A percentile compares a stretch with the other conserved stretches of the same genome.
Conservation (phyloP, 2,888 invertebrate genomes). For the Lithophane leautieri region DNA sequence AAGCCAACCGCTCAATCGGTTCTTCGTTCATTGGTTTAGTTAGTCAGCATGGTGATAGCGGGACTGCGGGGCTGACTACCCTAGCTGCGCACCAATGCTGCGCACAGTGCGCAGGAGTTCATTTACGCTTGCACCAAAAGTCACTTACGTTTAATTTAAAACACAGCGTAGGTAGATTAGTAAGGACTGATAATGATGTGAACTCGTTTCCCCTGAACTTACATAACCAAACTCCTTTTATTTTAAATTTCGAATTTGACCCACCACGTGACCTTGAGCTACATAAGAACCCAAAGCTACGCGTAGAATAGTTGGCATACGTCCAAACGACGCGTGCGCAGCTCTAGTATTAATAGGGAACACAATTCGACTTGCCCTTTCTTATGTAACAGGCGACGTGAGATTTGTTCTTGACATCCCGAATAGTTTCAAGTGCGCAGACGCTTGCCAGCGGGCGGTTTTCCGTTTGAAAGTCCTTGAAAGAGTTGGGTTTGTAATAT, state of each 20-base stretch:
- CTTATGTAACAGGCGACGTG: conserved; percentile 73
- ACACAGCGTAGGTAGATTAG: no score
- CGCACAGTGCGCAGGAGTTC: no score
- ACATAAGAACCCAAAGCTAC: conserved; percentile 51
- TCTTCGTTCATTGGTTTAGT: no score
- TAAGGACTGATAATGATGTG: no score
- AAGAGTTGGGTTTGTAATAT: not conserved
- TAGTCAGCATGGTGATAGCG: no score
- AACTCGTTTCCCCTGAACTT: conserved; percentile 40
- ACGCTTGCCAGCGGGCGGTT: conserved; percentile 48
- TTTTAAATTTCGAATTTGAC: conserved; percentile 72
- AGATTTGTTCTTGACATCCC: conserved; percentile 72
- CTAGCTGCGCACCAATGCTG: no score
- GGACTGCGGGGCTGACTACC: no score
- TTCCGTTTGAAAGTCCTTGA: conserved; percentile 46
- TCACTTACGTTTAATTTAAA: no score
- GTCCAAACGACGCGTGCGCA: conserved; percentile 71
- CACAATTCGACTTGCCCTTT: conserved; percentile 73
- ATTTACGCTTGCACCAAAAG: no score
- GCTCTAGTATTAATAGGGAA: conserved; percentile 64
- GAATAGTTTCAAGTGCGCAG: conserved; percentile 61
- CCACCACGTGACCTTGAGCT: conserved; percentile 72
- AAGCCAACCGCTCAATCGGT: no score
- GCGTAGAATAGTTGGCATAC: conserved; percentile 76
- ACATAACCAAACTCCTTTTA: conserved; percentile 62